Percentiles rank a stretch among this genome's conserved stretches.
phyloP scores from a whole-genome alignment of 1,140 invertebrate species.

The Chrysoperla carnea region DNA sequence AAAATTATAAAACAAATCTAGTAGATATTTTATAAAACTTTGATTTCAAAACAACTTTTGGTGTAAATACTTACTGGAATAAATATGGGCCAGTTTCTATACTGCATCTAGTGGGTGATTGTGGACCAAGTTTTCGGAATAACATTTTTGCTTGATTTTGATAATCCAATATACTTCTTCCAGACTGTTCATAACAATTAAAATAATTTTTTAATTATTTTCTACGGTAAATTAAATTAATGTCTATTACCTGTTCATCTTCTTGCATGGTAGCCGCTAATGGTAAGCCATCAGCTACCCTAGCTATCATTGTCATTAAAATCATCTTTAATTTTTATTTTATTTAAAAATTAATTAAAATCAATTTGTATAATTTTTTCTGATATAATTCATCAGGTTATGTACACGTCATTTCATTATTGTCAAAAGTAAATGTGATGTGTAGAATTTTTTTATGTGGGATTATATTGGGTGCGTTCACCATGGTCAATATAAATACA shows the following conservation, averaged over 20 bases:
- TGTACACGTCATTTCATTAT: too few species aligned
- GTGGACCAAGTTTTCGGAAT: slow-evolving; percentile 77
- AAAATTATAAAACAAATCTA: too few species aligned
- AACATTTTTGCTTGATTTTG: slow-evolving; percentile 99
- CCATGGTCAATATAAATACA: too few species aligned
- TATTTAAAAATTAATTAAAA: not conserved
- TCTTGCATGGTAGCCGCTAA: slow-evolving; percentile 95
- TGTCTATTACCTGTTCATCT: slow-evolving; percentile 76
- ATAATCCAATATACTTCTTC: slow-evolving; percentile 86
- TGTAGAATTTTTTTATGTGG: too few species aligned
- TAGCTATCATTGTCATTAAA: slow-evolving; percentile 90
- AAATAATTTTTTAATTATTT: slow-evolving; percentile 3
- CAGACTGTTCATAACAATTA: slow-evolving; percentile 41
- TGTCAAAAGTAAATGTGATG: too few species aligned
- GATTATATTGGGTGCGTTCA: too few species aligned
- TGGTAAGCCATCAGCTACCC: slow-evolving; percentile 86
- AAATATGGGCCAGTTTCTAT: slow-evolving; percentile 93
- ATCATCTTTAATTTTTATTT: slow-evolving; percentile 51
- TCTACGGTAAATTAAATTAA: slow-evolving; percentile 2
- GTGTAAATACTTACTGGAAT: slow-evolving; percentile 92
- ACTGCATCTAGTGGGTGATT: slow-evolving; percentile 79
- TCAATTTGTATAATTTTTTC: not conserved
- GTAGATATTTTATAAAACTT: too few species aligned
- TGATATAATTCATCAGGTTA: too few species aligned
- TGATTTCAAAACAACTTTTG: too few species aligned